Conservation (phyloP, 1,140 invertebrate species). For the Microplitis mediator region DNA sequence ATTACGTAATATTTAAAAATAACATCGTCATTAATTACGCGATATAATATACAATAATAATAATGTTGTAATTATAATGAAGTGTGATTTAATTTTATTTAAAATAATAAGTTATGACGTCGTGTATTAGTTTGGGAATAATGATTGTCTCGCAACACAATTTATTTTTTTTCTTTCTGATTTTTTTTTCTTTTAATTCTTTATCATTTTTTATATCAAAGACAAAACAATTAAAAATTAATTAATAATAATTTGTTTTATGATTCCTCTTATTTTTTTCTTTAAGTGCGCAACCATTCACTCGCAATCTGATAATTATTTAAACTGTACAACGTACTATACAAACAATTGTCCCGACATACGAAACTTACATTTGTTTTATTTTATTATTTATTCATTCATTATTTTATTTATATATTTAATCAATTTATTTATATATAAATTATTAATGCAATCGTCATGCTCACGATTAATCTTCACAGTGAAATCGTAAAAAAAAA, state of each 20-base stretch:
- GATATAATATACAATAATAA: too few species aligned
- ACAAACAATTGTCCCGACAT: neutral
- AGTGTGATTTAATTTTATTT: neutral
- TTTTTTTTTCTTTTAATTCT: neutral
- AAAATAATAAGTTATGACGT: neutral
- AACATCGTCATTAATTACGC: too few species aligned
- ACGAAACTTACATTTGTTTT: neutral
- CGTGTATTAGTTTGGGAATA: neutral
- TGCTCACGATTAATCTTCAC: slow-evolving; percentile 16
- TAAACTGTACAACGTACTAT: slow-evolving; percentile 13
- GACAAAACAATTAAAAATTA: neutral
- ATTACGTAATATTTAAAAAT: too few species aligned
- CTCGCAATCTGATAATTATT: neutral
- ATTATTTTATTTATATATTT: neutral
- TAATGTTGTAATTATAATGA: neutral
- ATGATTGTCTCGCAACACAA: slow-evolving; percentile 12
- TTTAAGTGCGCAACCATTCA: neutral
- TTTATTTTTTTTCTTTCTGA: too few species aligned
- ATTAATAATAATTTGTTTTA: neutral
- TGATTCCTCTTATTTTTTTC: neutral
- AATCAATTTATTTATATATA: too few species aligned
- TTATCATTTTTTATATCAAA: neutral
- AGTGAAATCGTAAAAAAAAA: neutral
- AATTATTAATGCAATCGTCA: neutral
- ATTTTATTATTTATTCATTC: neutral